These are phyloP conservation scores for Drosophila antonietae DNA, from an alignment of 2,888 invertebrate species.

Conservation along the genomic window DNA sequence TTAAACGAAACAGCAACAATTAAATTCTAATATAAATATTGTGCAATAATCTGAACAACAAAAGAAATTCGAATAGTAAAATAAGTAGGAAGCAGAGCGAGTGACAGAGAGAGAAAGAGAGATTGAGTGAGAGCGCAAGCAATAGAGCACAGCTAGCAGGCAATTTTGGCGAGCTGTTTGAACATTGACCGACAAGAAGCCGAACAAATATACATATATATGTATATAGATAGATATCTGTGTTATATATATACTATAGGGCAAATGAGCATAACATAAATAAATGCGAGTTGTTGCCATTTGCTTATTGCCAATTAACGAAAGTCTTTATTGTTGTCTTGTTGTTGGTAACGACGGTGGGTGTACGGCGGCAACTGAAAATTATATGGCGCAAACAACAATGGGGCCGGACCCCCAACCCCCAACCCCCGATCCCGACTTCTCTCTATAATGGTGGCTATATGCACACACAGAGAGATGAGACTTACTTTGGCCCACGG, in stretches of 20 bases:
- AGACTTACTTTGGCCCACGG: slow-evolving; percentile 71
- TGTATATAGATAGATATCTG: not conserved
- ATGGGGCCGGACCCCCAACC: slow-evolving; percentile 53
- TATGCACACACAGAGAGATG: slow-evolving; percentile 29
- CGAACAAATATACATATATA: slow-evolving; percentile 13
- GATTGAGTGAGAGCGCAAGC: slow-evolving; percentile 1
- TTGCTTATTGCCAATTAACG: slow-evolving; percentile 79
- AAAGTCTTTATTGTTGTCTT: slow-evolving; percentile 73
- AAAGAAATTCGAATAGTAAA: slow-evolving; percentile 12
- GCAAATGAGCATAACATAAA: slow-evolving; percentile 65
- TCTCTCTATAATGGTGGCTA: slow-evolving; percentile 5
- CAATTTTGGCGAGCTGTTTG: slow-evolving; percentile 58
- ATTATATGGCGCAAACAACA: slow-evolving; percentile 73
- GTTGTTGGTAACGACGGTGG: slow-evolving; percentile 35
- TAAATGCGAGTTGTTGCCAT: slow-evolving; percentile 75
- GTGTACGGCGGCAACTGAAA: slow-evolving; percentile 52
- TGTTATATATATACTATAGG: slow-evolving; percentile 3
- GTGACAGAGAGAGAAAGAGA: not conserved
- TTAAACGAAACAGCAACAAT: slow-evolving; percentile 46
- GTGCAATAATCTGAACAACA: slow-evolving; percentile 57
- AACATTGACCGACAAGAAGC: slow-evolving; percentile 65
- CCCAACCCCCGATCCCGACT: slow-evolving; percentile 6
- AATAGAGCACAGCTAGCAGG: slow-evolving; percentile 35
- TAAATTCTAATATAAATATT: slow-evolving; percentile 73
- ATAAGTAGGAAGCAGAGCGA: not conserved